phyloP scores from a whole-genome alignment of 2,797 vertebrate species.

The Helostoma temminkii region DNA sequence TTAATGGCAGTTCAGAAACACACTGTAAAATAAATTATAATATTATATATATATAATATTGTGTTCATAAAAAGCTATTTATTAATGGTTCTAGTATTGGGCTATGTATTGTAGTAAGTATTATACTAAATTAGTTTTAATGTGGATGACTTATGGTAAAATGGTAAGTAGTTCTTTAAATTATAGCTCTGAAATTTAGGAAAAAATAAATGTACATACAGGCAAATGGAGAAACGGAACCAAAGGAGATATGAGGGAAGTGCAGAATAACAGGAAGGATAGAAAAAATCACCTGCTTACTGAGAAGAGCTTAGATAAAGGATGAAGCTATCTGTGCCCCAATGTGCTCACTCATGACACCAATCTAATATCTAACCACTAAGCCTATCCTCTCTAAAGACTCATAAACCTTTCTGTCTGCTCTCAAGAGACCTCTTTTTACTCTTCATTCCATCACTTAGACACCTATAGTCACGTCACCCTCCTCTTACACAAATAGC shows the following conservation, averaged over 20 bases:
- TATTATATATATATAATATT: too few species aligned
- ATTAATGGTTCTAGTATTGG: background rate
- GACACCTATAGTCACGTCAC: conserved; percentile 2
- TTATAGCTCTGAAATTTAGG: background rate
- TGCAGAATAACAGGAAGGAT: conserved; percentile 46
- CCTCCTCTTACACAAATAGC: conserved; percentile 16
- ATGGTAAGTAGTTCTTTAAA: background rate
- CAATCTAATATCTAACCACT: conserved; percentile 58
- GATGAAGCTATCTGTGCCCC: conserved; percentile 47
- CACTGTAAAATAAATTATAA: too few species aligned
- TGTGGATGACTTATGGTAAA: background rate
- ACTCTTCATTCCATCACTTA: conserved; percentile 7
- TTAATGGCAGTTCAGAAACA: too few species aligned
- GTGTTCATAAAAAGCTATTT: background rate
- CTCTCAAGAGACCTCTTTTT: conserved; percentile 24
- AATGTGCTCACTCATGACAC: conserved; percentile 54
- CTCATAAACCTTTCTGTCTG: conserved; percentile 35
- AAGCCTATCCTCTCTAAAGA: conserved; percentile 48
- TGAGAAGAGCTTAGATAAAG: conserved; percentile 49
- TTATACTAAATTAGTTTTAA: background rate
- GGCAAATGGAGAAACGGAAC: conserved; percentile 9
- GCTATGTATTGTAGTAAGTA: background rate
- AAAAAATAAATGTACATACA: background rate
- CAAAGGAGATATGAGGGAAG: background rate
- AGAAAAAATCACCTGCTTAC: conserved; percentile 18